Conservation (phyloP, 2,888 invertebrate genomes). For the Agrotis puta region DNA sequence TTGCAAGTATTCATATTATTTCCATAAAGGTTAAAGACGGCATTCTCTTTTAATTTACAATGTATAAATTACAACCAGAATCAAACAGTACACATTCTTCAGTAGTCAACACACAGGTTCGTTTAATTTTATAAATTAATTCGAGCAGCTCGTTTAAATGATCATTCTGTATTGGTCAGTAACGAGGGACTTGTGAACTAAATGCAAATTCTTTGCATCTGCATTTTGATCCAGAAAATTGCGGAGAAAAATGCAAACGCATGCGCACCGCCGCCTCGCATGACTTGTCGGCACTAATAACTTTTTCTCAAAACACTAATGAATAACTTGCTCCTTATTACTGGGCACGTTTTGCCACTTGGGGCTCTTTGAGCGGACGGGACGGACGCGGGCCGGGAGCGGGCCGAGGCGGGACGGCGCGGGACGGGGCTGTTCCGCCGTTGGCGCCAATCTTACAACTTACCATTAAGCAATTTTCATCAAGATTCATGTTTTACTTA, state of each 20-base stretch:
- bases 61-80: constrained; percentile 25
- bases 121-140: constrained; percentile 34
- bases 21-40: constrained; percentile 8
- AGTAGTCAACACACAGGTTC: constrained; percentile 25
- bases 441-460: constrained; percentile 81
- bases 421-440: constrained; percentile 55
- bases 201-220: constrained; percentile 64
- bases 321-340: constrained; percentile 88
- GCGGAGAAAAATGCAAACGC: constrained; percentile 83
- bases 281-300: constrained; percentile 84
- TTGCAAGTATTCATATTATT: neutral
- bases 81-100: constrained; percentile 17
- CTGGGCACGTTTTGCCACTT: constrained; percentile 87
- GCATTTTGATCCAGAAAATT: constrained; percentile 81
- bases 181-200: constrained; percentile 57
- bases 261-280: constrained; percentile 80
- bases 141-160: constrained; percentile 25
- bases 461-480: constrained; percentile 84
- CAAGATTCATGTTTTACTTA: constrained; percentile 82
- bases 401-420: constrained; percentile 39
- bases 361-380: constrained; percentile 65
- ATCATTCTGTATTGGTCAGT: constrained; percentile 59
- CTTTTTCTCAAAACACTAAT: constrained; percentile 90
- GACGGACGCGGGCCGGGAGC: constrained; percentile 53
- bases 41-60: constrained; percentile 36